A percentile compares a stretch with the other conserved stretches of the same genome.
These are phyloP conservation scores for Sepioteuthis lessoniana DNA, from an alignment of 2,888 invertebrate species.

Conservation along the genomic window DNA sequence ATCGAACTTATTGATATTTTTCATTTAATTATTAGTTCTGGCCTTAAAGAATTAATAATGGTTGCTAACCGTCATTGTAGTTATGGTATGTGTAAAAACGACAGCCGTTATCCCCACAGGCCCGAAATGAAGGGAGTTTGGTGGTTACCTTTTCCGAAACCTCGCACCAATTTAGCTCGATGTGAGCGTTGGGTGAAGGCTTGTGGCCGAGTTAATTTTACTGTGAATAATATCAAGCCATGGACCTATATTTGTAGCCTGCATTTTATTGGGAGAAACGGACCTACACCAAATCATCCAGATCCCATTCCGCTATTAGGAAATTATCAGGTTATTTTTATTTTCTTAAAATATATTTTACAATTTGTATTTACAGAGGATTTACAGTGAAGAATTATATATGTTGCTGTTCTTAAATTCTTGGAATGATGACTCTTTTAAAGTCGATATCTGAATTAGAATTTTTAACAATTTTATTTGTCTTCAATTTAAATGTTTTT, in stretches of 20 bases:
- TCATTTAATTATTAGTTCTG: background rate
- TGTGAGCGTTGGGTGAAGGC: constrained; percentile 54
- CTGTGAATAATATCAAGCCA: constrained; percentile 43
- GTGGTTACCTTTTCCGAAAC: constrained; percentile 54
- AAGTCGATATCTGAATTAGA: background rate
- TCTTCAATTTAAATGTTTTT: background rate
- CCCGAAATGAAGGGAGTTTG: constrained; percentile 48
- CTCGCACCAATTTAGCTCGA: constrained; percentile 50
- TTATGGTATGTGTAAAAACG: constrained; percentile 51
- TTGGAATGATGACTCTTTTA: too few species aligned
- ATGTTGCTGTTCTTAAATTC: background rate
- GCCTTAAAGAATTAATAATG: background rate
- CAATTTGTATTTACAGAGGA: background rate
- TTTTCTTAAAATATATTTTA: background rate
- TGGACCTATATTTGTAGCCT: constrained; percentile 47
- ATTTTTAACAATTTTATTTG: background rate
- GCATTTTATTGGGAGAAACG: constrained; percentile 38
- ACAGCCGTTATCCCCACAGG: constrained; percentile 53
- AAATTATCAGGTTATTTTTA: constrained; percentile 12
- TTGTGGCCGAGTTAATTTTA: constrained; percentile 50
- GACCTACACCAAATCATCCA: constrained; percentile 39
- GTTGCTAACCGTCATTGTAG: constrained; percentile 49
- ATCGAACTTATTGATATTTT: too few species aligned
- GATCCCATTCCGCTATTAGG: constrained; percentile 43
- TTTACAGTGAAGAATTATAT: background rate